These are phyloP conservation scores for Patagioenas fasciata DNA, from an alignment of 2,113 vertebrate species.

Conservation along the genomic window DNA sequence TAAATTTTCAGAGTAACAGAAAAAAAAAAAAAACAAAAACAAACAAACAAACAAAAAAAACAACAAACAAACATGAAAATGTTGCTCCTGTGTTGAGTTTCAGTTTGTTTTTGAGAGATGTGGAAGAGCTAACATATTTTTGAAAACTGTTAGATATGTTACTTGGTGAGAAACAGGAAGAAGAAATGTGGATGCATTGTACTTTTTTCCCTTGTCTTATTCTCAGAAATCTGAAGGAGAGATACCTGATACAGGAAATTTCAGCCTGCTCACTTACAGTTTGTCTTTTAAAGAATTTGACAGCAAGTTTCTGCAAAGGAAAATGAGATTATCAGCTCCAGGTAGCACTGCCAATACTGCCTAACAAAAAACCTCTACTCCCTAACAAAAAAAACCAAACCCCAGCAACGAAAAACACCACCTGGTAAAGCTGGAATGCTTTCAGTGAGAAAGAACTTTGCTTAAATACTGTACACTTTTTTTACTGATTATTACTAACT, in stretches of 20 bases:
- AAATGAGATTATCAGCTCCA: not conserved
- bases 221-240: not conserved
- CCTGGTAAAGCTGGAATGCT: not conserved
- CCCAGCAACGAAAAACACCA: too few relatives aligned
- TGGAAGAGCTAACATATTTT: not conserved
- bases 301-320: not conserved
- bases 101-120: not conserved
- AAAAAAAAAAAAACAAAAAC: too few relatives aligned
- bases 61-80: too few relatives aligned
- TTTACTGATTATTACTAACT: not conserved
- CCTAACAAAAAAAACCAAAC: not conserved
- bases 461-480: not conserved
- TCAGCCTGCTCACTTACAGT: not conserved
- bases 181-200: not conserved
- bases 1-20: not conserved
- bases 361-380: not conserved
- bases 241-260: not conserved
- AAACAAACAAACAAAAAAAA: too few relatives aligned
- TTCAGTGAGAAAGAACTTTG: not conserved
- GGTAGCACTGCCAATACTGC: not conserved
- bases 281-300: not conserved
- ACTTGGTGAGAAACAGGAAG: not conserved
- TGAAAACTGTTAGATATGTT: not conserved
- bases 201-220: not conserved
- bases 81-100: not conserved